Evolutionary conservation across 2,888 invertebrate genomes (phyloP).

Genomic region (Troides oblongomaculatus): DNA sequence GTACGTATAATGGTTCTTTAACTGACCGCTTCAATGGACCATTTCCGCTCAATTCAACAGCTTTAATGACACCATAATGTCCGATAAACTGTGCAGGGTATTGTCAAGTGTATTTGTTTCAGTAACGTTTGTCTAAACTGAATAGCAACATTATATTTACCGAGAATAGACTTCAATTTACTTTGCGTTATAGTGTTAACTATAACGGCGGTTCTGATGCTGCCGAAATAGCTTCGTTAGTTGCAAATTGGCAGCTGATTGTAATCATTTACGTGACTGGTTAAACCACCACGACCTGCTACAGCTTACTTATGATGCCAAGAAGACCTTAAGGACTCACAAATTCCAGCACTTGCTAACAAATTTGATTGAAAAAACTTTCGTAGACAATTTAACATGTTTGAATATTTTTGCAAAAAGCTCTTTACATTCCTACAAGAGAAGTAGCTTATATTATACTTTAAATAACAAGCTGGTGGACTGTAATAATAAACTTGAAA

Average conservation of each 20-base stretch:
- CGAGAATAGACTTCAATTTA: slow-evolving; percentile 3
- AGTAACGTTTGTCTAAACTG: slow-evolving; percentile 4
- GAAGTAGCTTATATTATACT: too few relatives aligned
- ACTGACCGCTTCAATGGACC: slow-evolving; percentile 1
- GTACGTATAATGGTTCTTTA: neutral
- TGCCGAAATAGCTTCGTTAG: slow-evolving; percentile 19
- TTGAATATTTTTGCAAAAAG: too few relatives aligned
- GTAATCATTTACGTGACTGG: slow-evolving; percentile 7
- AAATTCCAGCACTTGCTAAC: too few relatives aligned
- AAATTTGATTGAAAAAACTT: too few relatives aligned
- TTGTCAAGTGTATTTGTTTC: slow-evolving; percentile 7
- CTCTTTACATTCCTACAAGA: too few relatives aligned
- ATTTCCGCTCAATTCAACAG: slow-evolving; percentile 17
- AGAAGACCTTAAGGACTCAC: too few relatives aligned
- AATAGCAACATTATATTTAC: too few relatives aligned
- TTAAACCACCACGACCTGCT: too few relatives aligned
- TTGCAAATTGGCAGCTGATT: slow-evolving; percentile 21
- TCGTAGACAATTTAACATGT: too few relatives aligned
- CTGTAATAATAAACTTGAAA: too few relatives aligned
- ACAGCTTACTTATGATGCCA: too few relatives aligned
- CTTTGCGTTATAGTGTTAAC: neutral
- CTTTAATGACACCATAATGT: slow-evolving; percentile 16
- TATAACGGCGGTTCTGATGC: neutral
- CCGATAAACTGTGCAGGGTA: slow-evolving; percentile 8
- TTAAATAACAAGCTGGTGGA: too few relatives aligned